Conservation (phyloP, 2,888 invertebrate genomes). For the Galeopsomyia nigrocyanea region DNA sequence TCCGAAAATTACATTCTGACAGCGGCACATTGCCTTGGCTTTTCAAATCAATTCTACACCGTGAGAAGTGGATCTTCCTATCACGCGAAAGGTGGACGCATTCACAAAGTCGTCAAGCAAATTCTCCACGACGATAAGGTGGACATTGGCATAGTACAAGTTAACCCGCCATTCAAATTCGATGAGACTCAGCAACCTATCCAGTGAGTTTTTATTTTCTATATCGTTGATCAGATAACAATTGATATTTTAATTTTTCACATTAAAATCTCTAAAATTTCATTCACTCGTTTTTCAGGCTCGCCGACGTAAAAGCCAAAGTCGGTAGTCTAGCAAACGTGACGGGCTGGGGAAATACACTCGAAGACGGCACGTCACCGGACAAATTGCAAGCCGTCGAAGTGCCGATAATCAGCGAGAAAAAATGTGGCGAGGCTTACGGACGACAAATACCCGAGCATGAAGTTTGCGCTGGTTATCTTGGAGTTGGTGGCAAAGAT, state of each 20-base stretch:
- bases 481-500: slow-evolving; percentile 69
- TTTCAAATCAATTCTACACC: neutral
- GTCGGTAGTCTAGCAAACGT: slow-evolving; percentile 49
- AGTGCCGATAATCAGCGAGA: neutral
- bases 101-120: slow-evolving; percentile 37
- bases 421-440: slow-evolving; percentile 18
- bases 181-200: slow-evolving; percentile 34
- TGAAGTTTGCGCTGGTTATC: slow-evolving; percentile 72
- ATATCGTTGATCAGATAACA: no score
- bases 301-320: slow-evolving; percentile 40
- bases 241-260: no score
- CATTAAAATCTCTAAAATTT: no score
- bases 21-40: slow-evolving; percentile 72
- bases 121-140: slow-evolving; percentile 37
- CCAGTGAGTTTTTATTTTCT: no score
- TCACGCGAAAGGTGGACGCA: slow-evolving; percentile 56
- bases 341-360: slow-evolving; percentile 56
- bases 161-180: slow-evolving; percentile 61
- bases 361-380: neutral
- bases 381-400: neutral
- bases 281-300: slow-evolving; percentile 45
- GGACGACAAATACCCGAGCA: slow-evolving; percentile 52
- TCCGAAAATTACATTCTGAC: slow-evolving; percentile 70
- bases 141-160: slow-evolving; percentile 62
- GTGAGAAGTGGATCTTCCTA: slow-evolving; percentile 62